Base-by-base conservation (phyloP, 2,797 vertebrate genomes). In the Harpagifer antarcticus region DNA sequence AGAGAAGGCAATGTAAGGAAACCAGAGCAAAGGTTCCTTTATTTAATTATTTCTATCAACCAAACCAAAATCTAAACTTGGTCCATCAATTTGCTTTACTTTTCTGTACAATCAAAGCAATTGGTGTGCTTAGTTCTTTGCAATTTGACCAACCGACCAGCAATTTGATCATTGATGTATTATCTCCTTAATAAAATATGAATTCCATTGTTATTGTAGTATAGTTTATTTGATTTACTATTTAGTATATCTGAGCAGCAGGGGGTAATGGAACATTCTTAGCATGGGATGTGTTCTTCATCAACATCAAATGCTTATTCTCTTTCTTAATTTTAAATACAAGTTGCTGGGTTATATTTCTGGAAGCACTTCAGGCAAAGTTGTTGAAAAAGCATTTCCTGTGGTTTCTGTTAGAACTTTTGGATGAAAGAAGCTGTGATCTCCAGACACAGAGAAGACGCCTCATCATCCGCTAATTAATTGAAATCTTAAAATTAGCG, bases 251-350 rank as follows among this genome's bases (percentile, higher is more conserved):
- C 74, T 68, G 8, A 82, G 59, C 50, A 69, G 40, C 58, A 61
- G 45, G 67, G 67, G 48, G 52, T 43, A 66, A 49, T 73, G 56
- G 19, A n/a, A 54, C 76, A 65, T 83, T 57, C n/a, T 68, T 64
- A 67, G 23, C 27, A 23, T 56, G 50, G 63, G 48, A 71, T 45
- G 17, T 67, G 57, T 56, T 84, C 45, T 69, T 78, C 58, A 78
- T 74, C 43, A 76, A 68, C 20, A 65, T 68, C 27, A 70, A 78
- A 72, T 68, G 11, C 4, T 15, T 68, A 58, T 0, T 69, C 31
- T 49, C 0, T 20, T 60, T 53, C 8, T 57, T 45, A 15, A 57
- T 84, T 61, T 68, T 37, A 54, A 64, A 68, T 66, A 20, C 40
- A 73, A 65, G 56, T 52, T 75, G 1, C 49, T 5, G 14, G 48